These are phyloP conservation scores for Heterotilapia buettikoferi DNA, from an alignment of 2,113 vertebrate species.

Conservation along the genomic window DNA sequence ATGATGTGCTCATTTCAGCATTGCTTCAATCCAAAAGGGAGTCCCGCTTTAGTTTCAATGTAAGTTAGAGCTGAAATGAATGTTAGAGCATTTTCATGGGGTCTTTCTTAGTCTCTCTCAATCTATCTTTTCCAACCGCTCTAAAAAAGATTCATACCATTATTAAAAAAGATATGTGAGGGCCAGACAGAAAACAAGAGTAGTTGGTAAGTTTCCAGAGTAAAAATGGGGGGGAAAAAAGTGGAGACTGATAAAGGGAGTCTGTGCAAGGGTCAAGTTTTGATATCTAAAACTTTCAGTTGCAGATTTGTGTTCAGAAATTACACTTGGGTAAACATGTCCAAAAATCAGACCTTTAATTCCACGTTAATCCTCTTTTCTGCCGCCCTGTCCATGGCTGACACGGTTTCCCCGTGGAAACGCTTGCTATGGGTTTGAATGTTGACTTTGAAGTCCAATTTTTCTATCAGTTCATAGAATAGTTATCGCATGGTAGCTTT, in stretches of 20 bases:
- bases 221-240: fast-evolving
- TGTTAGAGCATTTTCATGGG: not conserved
- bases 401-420: conserved; percentile 12
- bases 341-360: conserved; percentile 56
- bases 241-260: not conserved
- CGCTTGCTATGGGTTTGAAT: conserved; percentile 16
- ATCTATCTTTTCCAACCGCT: not conserved
- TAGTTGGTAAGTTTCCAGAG: not conserved
- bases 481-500: conserved; percentile 18
- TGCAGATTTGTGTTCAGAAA: conserved; percentile 40
- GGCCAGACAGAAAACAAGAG: not conserved
- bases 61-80: not conserved
- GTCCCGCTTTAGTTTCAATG: not conserved
- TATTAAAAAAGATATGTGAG: not conserved
- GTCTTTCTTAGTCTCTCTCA: not conserved
- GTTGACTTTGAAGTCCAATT: conserved; percentile 40
- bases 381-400: conserved; percentile 18
- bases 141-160: not conserved
- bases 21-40: conserved; percentile 1
- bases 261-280: not conserved
- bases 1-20: conserved; percentile 37
- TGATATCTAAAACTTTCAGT: conserved; percentile 48
- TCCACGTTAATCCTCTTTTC: conserved; percentile 62
- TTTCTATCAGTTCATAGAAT: conserved; percentile 11
- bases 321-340: conserved; percentile 44